Base-by-base conservation (phyloP, 2,797 vertebrate species). In the Halcyon badia region DNA sequence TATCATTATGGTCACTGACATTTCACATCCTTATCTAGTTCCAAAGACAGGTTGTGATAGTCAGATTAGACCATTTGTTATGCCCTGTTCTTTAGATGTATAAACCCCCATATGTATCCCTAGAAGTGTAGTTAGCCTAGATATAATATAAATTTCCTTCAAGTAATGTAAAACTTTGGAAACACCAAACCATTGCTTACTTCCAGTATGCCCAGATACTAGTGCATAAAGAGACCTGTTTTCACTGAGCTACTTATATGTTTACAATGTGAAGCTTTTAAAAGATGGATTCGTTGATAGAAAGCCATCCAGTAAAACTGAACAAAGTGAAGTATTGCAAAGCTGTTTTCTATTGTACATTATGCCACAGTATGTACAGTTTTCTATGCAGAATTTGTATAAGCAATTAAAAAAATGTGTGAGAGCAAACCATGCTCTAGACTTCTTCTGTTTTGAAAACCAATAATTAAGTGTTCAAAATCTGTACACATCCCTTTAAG, bases 371-470 rank as follows among this genome's bases (percentile, higher is more conserved):
- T 39, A 39, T 39, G 37, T 39, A 10, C 46, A 64, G 39, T 79
- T 82, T 79, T 82, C 71, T 51, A 25, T 0, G 1, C 0, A 4
- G 52, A 87, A 82, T 64, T 66, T 70, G 25, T 79, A 56, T 3
- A 56, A 16, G 39, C 12, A 82, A 25, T 31, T 1, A 31, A 54
- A 54, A 49, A 51, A 14, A 79, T 41, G 9, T 2, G 4, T 56
- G 20, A 61, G 70, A 68, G 10, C 78, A 30, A 39, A 64, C 15
- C 6, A 26, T 3, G 4, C 37, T 75, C 25, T 37, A 19, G 26
- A 85, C 25, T 70, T 84, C 37, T 64, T 86, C 24, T 7, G 3
- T 51, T 92, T 24, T 58, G 37, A 90, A 96, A 95, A 83, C 8
- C 48, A 80, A 7, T 60, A 79, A 82, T 18, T 54, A 86, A 39